Evolutionary conservation across 2,888 invertebrate species (phyloP).

Genomic region (Taphrorychus bicolor): DNA sequence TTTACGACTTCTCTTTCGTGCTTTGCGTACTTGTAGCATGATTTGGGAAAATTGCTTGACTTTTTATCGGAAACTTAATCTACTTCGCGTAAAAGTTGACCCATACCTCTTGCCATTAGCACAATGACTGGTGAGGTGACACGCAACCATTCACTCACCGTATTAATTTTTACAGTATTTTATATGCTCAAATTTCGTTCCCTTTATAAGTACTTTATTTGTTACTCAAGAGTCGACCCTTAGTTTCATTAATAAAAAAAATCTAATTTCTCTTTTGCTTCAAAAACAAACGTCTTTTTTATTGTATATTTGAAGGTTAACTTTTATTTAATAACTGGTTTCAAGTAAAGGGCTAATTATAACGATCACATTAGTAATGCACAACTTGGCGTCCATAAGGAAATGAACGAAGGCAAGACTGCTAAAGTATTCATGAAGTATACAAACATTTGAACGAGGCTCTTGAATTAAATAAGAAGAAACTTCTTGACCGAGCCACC

Average conservation of each 20-base stretch:
- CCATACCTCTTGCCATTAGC: conserved; percentile 57
- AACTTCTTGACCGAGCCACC: conserved; percentile 4
- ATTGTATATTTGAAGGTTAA: not conserved
- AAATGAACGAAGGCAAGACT: not conserved
- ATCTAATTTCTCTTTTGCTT: too few relatives aligned
- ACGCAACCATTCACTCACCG: conserved; percentile 39
- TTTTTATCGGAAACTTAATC: conserved; percentile 57
- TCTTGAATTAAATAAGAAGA: conserved; percentile 1
- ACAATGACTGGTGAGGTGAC: conserved; percentile 54
- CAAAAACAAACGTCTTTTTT: too few relatives aligned
- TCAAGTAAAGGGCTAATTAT: not conserved
- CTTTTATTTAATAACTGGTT: conserved; percentile 3
- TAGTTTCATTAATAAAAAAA: not conserved
- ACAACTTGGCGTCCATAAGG: conserved; percentile 2
- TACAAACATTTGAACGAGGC: conserved; percentile 8
- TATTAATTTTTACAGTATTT: conserved; percentile 38
- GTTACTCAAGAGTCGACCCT: not conserved
- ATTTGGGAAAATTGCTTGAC: conserved; percentile 57
- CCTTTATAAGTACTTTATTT: conserved; percentile 4
- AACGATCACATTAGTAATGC: not conserved
- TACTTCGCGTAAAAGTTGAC: conserved; percentile 55
- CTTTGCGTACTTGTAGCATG: conserved; percentile 52
- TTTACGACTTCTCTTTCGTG: conserved; percentile 38
- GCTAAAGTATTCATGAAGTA: conserved; percentile 3
- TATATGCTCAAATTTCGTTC: conserved; percentile 18